Base-by-base conservation (phyloP, 2,888 invertebrate genomes). In the Reticulitermes lucifugus region DNA sequence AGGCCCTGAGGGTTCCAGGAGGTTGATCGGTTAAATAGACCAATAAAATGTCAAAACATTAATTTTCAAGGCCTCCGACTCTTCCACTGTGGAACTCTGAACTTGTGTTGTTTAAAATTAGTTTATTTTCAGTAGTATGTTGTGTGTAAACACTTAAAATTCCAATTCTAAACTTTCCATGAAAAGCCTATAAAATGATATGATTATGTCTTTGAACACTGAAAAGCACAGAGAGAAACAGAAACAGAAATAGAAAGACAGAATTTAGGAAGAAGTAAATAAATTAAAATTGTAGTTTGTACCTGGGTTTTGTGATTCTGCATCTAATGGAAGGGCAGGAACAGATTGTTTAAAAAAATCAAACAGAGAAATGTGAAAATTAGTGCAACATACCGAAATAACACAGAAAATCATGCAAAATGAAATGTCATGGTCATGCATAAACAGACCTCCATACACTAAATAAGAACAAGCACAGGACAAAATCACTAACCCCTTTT, bases 321-420 rank as follows among this genome's bases (percentile, higher is more conserved):
- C 86, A 85, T 86, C 86, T 87, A 86, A 85, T 89, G 84, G 85
- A 87, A 87, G 87, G 87, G 88, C 89, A 87, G 87, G 88, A 65
- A 88, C 86, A 85, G 88, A 88, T 89, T 88, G 89, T 89, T 87
- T 87, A 89, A 89, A 88, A 89, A 88, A 89, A 87, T 89, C 88
- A 88, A 89, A 89, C 89, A 89, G 88, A 89, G 89, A 89, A 90
- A 82, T 60, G 85, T 81, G 86, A 85, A 86, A 86, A 87, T 87
- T 87, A 87, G 86, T 86, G 79, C 83, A 86, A 86, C 75, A 88
- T 89, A 89, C 88, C 87, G 87, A 86, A 86, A 77, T 35, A 83
- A 75, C 75, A 84, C 75, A 86, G 41, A 80, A 73, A 81, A 80
- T 43, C 82, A 79, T 85, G 88, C 88, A 89, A 89, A 88, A 88